A percentile compares a stretch with the other conserved stretches of the same genome.
phyloP scores from a whole-genome alignment of 2,113 vertebrate genomes.

The Patagioenas fasciata region DNA sequence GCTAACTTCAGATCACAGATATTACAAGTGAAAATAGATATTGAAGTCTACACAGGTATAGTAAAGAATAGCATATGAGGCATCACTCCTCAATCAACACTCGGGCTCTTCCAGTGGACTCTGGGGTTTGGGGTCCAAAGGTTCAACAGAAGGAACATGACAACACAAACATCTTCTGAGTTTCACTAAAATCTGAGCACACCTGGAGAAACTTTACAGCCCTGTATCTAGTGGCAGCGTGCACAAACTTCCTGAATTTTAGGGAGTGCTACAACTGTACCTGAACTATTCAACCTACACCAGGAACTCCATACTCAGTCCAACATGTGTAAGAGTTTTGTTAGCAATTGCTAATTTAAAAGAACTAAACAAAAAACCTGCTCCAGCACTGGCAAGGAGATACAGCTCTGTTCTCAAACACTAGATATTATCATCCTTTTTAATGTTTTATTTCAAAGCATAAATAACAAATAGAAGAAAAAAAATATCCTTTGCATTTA shows the following conservation, averaged over 20 bases:
- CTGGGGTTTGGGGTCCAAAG: background rate
- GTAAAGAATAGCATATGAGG: background rate
- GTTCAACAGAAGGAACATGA: rapidly evolving
- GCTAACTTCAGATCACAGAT: background rate
- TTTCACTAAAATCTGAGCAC: too few species aligned
- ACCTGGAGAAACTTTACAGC: background rate
- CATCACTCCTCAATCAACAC: background rate
- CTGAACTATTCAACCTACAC: background rate
- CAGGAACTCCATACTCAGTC: rapidly evolving
- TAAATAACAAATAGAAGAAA: background rate
- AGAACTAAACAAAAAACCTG: background rate
- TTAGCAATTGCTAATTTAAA: background rate
- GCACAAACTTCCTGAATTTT: background rate
- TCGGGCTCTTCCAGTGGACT: background rate
- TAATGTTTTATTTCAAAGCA: background rate
- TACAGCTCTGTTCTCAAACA: background rate
- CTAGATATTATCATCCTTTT: background rate
- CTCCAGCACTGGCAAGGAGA: background rate
- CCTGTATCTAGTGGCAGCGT: too few species aligned
- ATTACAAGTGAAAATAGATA: background rate
- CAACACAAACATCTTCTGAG: rapidly evolving
- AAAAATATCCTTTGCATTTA: background rate
- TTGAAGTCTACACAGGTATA: rapidly evolving
- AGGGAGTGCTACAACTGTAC: background rate
- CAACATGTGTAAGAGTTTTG: background rate